A percentile compares a stretch with the other conserved stretches of the same genome.
phyloP scores from a whole-genome alignment of 2,797 vertebrate genomes.

The Gymnocypris eckloni region DNA sequence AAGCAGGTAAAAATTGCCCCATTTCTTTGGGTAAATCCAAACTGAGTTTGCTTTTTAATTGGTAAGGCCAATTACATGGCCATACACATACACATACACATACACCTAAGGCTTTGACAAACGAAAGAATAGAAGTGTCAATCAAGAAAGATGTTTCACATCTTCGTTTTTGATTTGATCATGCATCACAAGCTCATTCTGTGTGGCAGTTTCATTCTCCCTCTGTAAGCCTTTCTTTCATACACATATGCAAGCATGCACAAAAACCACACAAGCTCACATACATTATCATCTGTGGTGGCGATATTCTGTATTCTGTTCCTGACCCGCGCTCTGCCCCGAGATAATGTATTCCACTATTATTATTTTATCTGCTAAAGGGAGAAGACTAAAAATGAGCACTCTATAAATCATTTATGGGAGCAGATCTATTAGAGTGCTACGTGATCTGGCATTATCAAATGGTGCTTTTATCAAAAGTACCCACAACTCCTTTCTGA shows the following conservation, averaged over 20 bases:
- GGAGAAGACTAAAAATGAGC: slow-evolving; percentile 80
- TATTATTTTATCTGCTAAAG: slow-evolving; percentile 85
- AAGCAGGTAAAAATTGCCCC: neutral
- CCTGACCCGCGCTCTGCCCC: slow-evolving; percentile 58
- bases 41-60: neutral
- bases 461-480: slow-evolving; percentile 82
- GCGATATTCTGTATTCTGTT: slow-evolving; percentile 66
- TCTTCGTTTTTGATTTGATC: slow-evolving; percentile 4
- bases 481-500: slow-evolving; percentile 71
- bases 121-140: slow-evolving; percentile 19
- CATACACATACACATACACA: slow-evolving; percentile 6
- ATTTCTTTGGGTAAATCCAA: slow-evolving; percentile 24
- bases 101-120: slow-evolving; percentile 12
- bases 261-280: slow-evolving; percentile 27
- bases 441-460: slow-evolving; percentile 74
- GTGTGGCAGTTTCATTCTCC: neutral
- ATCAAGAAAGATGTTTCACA: slow-evolving; percentile 10
- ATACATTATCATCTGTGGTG: slow-evolving; percentile 52
- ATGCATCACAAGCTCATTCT: slow-evolving; percentile 11
- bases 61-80: neutral
- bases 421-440: slow-evolving; percentile 75
- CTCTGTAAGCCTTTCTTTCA: neutral
- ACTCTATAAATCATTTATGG: slow-evolving; percentile 75
- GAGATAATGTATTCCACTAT: slow-evolving; percentile 79
- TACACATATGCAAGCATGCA: neutral